These are phyloP conservation scores for Forbesichthys papilliferus DNA, from an alignment of 2,113 vertebrate species.

Conservation along the genomic window DNA sequence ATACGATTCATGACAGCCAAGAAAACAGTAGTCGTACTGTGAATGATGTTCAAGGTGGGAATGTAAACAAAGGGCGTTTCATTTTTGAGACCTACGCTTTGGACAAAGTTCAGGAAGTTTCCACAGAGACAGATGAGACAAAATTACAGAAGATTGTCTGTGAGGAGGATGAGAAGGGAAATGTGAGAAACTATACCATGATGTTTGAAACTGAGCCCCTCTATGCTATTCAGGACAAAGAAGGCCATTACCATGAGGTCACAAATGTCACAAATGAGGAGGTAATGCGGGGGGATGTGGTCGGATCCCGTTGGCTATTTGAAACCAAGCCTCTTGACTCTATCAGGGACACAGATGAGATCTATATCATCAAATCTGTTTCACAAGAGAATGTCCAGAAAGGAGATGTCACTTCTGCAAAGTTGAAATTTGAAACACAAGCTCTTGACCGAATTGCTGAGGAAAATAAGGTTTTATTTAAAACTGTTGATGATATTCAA, in stretches of 20 bases:
- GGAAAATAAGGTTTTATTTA: constrained; percentile 69
- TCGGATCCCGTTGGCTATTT: constrained; percentile 89
- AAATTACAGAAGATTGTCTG: constrained; percentile 67
- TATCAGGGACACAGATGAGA: constrained; percentile 83
- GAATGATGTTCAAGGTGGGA: constrained; percentile 83
- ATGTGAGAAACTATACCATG: constrained; percentile 87
- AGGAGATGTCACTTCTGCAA: constrained; percentile 85
- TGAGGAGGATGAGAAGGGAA: constrained; percentile 81
- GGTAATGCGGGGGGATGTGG: constrained; percentile 84
- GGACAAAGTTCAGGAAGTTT: constrained; percentile 83
- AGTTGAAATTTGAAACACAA: constrained; percentile 91
- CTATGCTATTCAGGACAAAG: constrained; percentile 88
- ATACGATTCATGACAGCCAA: constrained; percentile 75
- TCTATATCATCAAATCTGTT: constrained; percentile 89
- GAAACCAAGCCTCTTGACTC: constrained; percentile 91
- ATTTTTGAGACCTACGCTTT: constrained; percentile 88
- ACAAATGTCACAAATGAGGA: constrained; percentile 91
- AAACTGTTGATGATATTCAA: constrained; percentile 80
- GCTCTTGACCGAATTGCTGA: constrained; percentile 85
- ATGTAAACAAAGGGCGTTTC: constrained; percentile 85
- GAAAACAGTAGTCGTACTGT: constrained; percentile 75
- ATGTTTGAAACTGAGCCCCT: constrained; percentile 91
- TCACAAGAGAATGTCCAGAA: constrained; percentile 88
- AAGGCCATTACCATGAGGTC: constrained; percentile 88
- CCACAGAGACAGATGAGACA: constrained; percentile 52